Evolutionary conservation across 2,797 vertebrate species (phyloP), one percentile per base, ranked within the genome.

Genomic region (Semotilus atromaculatus): DNA sequence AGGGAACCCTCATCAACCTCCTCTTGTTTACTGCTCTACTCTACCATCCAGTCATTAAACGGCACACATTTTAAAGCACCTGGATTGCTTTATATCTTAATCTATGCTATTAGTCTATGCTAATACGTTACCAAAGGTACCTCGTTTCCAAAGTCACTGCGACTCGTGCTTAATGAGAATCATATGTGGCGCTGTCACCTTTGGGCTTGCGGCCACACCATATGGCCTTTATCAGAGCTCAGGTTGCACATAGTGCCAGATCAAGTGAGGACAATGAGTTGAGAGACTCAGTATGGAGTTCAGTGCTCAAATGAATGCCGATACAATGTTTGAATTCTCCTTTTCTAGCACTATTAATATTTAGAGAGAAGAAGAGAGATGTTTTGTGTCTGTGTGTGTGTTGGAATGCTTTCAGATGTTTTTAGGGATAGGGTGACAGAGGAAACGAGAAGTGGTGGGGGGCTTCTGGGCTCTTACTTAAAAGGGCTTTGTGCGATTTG

Each of bases 181-280:
- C 88, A 89, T 85, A 90, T 88, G 89, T 82, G 89, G 26, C 74
- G 67, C 88, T 88, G 88, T 89, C 86, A 90, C 86, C 88, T 88
- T 90, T 85, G 85, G 88, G 88, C 89, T 62, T 60, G 62, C 13
- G 26, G 87, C 87, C 88, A 86, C 78, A 82, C 87, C 89, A 90
- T 88, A 89, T 90, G 89, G 88, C 86, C 88, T 87, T 87, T 90
- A 83, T 88, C 86, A 76, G 51, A 45, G 82, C 84, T 91, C 73
- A 86, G 82, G 88, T 89, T 90, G 82, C 83, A 83, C 80, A 78
- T 82, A 82, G 81, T 87, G 81, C 85, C 88, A 85, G 81, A 78
- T 85, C 87, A 86, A 87, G 81, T 62, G 58, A 70, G 72, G 83
- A 85, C 83, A 82, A 68, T 55, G 73, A 70, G 51, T 62, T 40